Evolutionary conservation across 2,888 invertebrate genomes (phyloP), one percentile per base, ranked within the genome.

Genomic region (Nudaria mundana): DNA sequence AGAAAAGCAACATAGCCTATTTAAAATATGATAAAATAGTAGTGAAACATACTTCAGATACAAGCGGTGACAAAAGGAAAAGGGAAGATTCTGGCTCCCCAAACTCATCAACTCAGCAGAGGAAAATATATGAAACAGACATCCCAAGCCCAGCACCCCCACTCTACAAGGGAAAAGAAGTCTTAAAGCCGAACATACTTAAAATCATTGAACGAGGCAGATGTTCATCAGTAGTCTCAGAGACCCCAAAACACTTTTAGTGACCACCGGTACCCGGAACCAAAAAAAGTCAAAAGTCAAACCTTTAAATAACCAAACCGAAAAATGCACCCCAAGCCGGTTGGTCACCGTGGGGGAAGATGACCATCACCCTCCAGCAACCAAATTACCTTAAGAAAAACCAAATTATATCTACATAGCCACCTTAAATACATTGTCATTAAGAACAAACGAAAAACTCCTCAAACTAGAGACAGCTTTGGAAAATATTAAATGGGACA

Each of bases 291-390:
- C 3, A 8, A 8, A 5, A 1, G 2, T 5, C 22, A 2, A 3
- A 2, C 7, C 3, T 3, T 5, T n/a, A 5, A 5, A 1, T 7
- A 5, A 5, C 2, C 5, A 22, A 3, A 3, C 4, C n/a, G 31
- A 14, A 14, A n/a, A n/a, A n/a, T n/a, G n/a, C n/a, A n/a, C n/a
- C n/a, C n/a, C n/a, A n/a, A n/a, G n/a, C n/a, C n/a, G n/a, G n/a
- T n/a, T n/a, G n/a, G n/a, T n/a, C n/a, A n/a, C n/a, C n/a, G n/a
- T n/a, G n/a, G n/a, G n/a, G 8, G n/a, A 13, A 14, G 13, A n/a
- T 1, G 31, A 32, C 31, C n/a, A 14, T 2, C n/a, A 32, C 31
- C 31, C 23, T 32, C n/a, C 31, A 32, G 13, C 20, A 13, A 22
- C 6, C 8, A 12, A 12, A 22, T 8, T 8, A 13, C 13, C 22